Evolutionary conservation across 1,140 invertebrate genomes (phyloP), one percentile per base, ranked within the genome.

Genomic region (Diachasmimorpha longicaudata): DNA sequence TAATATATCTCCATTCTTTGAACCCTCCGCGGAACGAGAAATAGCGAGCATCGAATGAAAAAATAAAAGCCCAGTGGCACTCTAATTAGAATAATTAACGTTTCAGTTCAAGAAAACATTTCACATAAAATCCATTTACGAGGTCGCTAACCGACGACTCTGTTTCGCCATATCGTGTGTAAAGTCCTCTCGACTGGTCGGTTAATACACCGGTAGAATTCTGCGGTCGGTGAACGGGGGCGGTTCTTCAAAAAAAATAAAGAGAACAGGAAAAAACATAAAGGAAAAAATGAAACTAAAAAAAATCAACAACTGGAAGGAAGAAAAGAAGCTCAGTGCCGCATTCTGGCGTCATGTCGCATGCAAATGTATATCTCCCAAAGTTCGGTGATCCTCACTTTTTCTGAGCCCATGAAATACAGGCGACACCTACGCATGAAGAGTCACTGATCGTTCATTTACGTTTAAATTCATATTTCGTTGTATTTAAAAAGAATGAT

Each of bases 341-440:
- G 81, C 81, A 82, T 82, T 83, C 81, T 81, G 66, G 70, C 76
- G 69, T 80, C 78, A 70, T 83, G 81, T 83, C 63, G 73, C 76
- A 82, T 82, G 81, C 76, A 81, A 84, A 84, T 80, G 77, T 77
- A 58, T 39, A 39, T 63, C 19, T 16, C 52, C 14, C n/a, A 58
- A 58, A 21, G 13, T 58, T 16, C 52, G n/a, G 19, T 58, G 8
- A 58, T 31, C 31, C 31, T 31, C 31, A 31, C 31, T 31, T 31
- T 31, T 21, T 55, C 2, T 21, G 48, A 2, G 2, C 48, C n/a
- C 21, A 9, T 55, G 10, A 31, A 67, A 67, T 21, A 31, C 9
- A 25, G 14, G 14, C 66, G 42, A 23, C 42, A 31, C 69, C 69
- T 39, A 70, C 69, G 37, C 36, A 63, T 10, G 9, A 63, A 25